Evolutionary conservation across 2,113 vertebrate genomes (phyloP).

Genomic region (Nesogale talazaci): DNA sequence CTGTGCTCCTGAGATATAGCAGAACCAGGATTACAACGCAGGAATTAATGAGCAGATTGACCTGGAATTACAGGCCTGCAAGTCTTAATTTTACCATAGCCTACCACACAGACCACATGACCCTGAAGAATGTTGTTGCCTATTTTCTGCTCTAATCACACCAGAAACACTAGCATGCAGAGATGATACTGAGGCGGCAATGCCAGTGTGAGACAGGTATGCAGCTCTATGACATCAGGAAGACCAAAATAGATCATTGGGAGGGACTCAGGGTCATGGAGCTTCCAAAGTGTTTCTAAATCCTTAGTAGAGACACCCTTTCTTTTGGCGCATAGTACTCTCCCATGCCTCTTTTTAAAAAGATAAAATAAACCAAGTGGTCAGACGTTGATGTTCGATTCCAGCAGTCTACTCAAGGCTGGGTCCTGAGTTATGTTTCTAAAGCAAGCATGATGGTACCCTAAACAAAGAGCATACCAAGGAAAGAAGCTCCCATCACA

Average conservation of each 20-base stretch:
- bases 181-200: too few species aligned
- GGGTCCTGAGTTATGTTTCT: too few species aligned
- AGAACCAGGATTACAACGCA: not conserved
- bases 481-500: too few species aligned
- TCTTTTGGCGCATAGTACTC: too few species aligned
- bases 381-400: too few species aligned
- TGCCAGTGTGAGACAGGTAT: not conserved
- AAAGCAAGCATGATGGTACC: too few species aligned
- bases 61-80: not conserved
- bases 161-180: accelerated
- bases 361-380: too few species aligned
- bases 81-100: not conserved
- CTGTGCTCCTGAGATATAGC: not conserved
- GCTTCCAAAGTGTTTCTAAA: too few species aligned
- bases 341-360: too few species aligned
- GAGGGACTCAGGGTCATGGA: not conserved
- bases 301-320: too few species aligned
- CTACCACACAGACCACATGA: not conserved
- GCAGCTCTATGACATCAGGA: not conserved
- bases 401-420: too few species aligned
- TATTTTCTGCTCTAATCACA: not conserved
- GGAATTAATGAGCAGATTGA: not conserved
- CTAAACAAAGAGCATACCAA: too few species aligned
- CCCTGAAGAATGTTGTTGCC: not conserved
- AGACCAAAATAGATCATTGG: not conserved